Base-by-base conservation (phyloP, 1,140 invertebrate species). In the Hydropsyche tenuis region DNA sequence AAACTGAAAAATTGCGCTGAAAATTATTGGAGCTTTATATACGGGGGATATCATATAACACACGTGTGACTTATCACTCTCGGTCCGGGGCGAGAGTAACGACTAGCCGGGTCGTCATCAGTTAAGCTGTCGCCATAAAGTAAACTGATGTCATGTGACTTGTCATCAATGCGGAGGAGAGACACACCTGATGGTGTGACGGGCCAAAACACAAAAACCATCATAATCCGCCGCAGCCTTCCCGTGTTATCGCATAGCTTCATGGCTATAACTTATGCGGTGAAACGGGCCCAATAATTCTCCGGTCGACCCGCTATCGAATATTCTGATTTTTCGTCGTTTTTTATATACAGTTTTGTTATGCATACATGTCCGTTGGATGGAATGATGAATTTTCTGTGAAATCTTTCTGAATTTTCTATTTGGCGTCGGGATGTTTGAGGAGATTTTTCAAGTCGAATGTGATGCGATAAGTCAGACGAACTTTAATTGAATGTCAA, bases 271-370 rank as follows among this genome's bases (percentile, higher is more conserved):
- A 37, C 30, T 37, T 37, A 37, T 9, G 30, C 3, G 30, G 30
- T 3, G 30, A 37, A 74, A 74, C 72, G 75, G 74, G 74, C 60
- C 73, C 75, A 77, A 77, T 77, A 74, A 77, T 69, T 77, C 75
- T 74, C 63, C 64, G 7, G 23, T 68, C 46, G 30, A 37, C 30
- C 30, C 9, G 9, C 30, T 37, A 37, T 37, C 30, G 30, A 37
- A 9, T 37, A 9, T 37, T 37, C 30, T 9, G 9, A 37, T 37
- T 37, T 37, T 37, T 4, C 9, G 9, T 37, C 9, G 9, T 37
- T 37, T 37, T 37, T 37, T 37, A n/a, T n/a, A n/a, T n/a, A n/a
- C n/a, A n/a, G n/a, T n/a, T n/a, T n/a, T n/a, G n/a, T n/a, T n/a
- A n/a, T n/a, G n/a, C n/a, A n/a, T n/a, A n/a, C n/a, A n/a, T n/a